These are phyloP conservation scores for Trissonchulus sp. DNA, from an alignment of 2,888 invertebrate genomes.

Conservation along the genomic window DNA sequence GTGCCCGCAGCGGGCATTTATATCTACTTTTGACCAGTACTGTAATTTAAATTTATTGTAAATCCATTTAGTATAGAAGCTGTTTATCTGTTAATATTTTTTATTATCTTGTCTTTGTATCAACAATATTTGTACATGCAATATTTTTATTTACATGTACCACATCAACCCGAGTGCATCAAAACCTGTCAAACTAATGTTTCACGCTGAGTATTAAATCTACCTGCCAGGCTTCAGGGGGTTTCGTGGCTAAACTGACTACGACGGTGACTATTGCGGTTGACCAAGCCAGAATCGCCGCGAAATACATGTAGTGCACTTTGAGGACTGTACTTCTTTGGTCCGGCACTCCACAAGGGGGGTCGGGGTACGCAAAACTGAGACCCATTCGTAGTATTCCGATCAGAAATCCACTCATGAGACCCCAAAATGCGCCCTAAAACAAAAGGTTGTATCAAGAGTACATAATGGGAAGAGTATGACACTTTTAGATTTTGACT, in stretches of 20 bases:
- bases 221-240: conserved; percentile 29
- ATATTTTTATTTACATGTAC: too few species aligned
- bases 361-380: conserved; percentile 54
- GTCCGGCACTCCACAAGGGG: conserved; percentile 54
- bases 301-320: conserved; percentile 58
- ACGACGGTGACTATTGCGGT: conserved; percentile 46
- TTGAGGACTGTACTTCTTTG: conserved; percentile 51
- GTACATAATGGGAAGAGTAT: too few species aligned
- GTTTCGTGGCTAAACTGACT: conserved; percentile 48
- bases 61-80: too few species aligned
- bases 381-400: conserved; percentile 55
- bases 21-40: too few species aligned
- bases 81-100: too few species aligned
- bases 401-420: conserved; percentile 55
- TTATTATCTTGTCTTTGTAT: too few species aligned
- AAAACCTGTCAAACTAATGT: too few species aligned
- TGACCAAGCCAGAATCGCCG: conserved; percentile 54
- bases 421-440: conserved; percentile 57
- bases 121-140: too few species aligned
- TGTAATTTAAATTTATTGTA: too few species aligned
- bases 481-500: too few species aligned
- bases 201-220: not conserved
- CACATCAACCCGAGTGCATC: too few species aligned
- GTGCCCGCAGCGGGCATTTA: too few species aligned
- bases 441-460: not conserved